A percentile compares a stretch with the other conserved stretches of the same genome.
Conservation (phyloP, 2,797 vertebrate species). For the Epinephelus malabaricus region DNA sequence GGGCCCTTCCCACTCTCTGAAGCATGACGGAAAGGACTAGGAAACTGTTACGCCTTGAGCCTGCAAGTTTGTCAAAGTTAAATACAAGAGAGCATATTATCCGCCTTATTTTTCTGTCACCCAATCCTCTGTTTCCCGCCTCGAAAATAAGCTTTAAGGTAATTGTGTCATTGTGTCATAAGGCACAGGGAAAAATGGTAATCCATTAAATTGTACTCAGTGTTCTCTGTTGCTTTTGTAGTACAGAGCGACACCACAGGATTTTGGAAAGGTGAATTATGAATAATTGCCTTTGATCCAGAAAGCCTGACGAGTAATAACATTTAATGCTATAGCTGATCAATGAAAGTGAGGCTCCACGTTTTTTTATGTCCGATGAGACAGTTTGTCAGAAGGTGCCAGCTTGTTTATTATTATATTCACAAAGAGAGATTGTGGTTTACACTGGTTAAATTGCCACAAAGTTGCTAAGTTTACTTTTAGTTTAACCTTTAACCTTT, state of each 20-base stretch:
- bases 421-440: constrained; percentile 32
- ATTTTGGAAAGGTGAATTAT: constrained; percentile 78
- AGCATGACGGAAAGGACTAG: constrained; percentile 39
- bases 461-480: constrained; percentile 28
- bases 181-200: constrained; percentile 70
- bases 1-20: constrained; percentile 49
- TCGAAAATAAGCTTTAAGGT: constrained; percentile 79
- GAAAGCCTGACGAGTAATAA: constrained; percentile 69
- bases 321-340: constrained; percentile 71
- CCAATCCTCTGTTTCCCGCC: constrained; percentile 68
- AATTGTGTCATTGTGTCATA: constrained; percentile 80
- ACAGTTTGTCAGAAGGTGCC: constrained; percentile 32
- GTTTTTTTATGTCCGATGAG: constrained; percentile 30
- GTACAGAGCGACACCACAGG: constrained; percentile 52
- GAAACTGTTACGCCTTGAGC: constrained; percentile 67
- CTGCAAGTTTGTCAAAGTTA: constrained; percentile 77
- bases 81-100: constrained; percentile 71
- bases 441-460: not conserved
- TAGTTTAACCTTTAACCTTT: constrained; percentile 55
- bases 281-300: constrained; percentile 79
- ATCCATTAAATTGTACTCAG: constrained; percentile 80
- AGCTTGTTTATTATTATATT: constrained; percentile 39
- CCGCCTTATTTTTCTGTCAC: constrained; percentile 72
- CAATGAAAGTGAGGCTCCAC: constrained; percentile 54
- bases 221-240: constrained; percentile 72